A percentile compares a stretch with the other conserved stretches of the same genome.
Conservation (phyloP, 2,113 vertebrate species). For the Taurulus bubalis region DNA sequence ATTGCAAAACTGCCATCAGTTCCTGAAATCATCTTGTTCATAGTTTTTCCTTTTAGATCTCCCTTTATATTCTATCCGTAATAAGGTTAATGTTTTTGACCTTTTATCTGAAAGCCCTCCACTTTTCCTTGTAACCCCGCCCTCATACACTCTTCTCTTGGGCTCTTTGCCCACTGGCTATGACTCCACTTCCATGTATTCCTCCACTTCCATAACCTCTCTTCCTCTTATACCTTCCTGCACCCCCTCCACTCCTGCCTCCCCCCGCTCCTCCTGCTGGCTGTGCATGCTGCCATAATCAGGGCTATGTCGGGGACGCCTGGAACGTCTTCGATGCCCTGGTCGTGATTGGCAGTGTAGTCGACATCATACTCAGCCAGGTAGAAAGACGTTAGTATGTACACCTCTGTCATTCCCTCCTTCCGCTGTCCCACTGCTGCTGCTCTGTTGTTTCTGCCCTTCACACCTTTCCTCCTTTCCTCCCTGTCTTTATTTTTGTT, state of each 20-base stretch:
- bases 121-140: slow-evolving; percentile 23
- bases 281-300: slow-evolving; percentile 87
- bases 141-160: slow-evolving; percentile 28
- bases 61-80: background rate
- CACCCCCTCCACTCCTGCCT: slow-evolving; percentile 15
- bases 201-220: slow-evolving; percentile 26
- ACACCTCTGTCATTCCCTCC: slow-evolving; percentile 70
- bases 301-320: slow-evolving; percentile 99
- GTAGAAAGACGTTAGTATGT: slow-evolving; percentile 90
- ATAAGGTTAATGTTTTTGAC: background rate
- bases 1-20: background rate
- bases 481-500: slow-evolving; percentile 40
- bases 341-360: slow-evolving; percentile 99
- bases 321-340: slow-evolving; percentile 99
- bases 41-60: slow-evolving; percentile 2
- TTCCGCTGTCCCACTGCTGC: slow-evolving; percentile 39
- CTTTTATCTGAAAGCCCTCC: background rate
- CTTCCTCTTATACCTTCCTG: slow-evolving; percentile 29
- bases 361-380: slow-evolving; percentile 99
- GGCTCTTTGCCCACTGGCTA: slow-evolving; percentile 4
- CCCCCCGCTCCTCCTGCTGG: slow-evolving; percentile 64
- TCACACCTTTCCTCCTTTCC: slow-evolving; percentile 28
- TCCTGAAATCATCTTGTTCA: background rate
- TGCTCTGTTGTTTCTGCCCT: slow-evolving; percentile 37
- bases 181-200: slow-evolving; percentile 17